These are phyloP conservation scores for Neuroscelio doddi DNA, from an alignment of 2,888 invertebrate genomes.

Conservation along the genomic window DNA sequence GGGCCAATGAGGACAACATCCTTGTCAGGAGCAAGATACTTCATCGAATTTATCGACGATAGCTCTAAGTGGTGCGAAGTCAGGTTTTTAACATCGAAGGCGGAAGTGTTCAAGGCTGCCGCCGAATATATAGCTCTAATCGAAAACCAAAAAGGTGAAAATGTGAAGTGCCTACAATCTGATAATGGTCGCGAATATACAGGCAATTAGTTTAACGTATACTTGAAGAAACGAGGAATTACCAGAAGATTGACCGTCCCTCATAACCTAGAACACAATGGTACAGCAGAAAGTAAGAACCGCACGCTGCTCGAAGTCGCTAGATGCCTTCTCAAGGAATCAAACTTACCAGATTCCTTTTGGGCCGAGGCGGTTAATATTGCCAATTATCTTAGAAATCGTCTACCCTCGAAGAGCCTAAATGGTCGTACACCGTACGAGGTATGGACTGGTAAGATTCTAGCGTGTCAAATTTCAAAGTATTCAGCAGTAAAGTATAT, in stretches of 20 bases:
- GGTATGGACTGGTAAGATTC: slow-evolving; percentile 12
- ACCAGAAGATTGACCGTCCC: slow-evolving; percentile 50
- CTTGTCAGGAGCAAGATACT: slow-evolving; percentile 45
- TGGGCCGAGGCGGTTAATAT: slow-evolving; percentile 29
- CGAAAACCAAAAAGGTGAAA: slow-evolving; percentile 44
- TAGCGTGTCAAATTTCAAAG: slow-evolving; percentile 7
- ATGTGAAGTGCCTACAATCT: slow-evolving; percentile 46
- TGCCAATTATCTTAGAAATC: slow-evolving; percentile 22
- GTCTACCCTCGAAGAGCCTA: slow-evolving; percentile 15
- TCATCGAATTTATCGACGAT: slow-evolving; percentile 54
- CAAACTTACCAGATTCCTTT: slow-evolving; percentile 15
- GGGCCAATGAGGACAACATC: slow-evolving; percentile 48
- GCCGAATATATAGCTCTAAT: slow-evolving; percentile 38
- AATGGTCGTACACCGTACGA: slow-evolving; percentile 19
- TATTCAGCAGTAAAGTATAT: slow-evolving; percentile 17
- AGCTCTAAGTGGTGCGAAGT: slow-evolving; percentile 48
- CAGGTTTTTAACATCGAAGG: slow-evolving; percentile 46
- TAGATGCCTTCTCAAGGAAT: slow-evolving; percentile 17
- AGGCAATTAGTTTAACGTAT: slow-evolving; percentile 47
- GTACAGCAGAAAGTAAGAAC: slow-evolving; percentile 21
- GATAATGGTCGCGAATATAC: slow-evolving; percentile 51
- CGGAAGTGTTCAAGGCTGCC: slow-evolving; percentile 40
- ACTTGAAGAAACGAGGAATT: slow-evolving; percentile 51
- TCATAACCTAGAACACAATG: slow-evolving; percentile 21
- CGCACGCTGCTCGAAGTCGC: slow-evolving; percentile 20